phyloP scores from a whole-genome alignment of 2,797 vertebrate species.

The Crocidura indochinensis region DNA sequence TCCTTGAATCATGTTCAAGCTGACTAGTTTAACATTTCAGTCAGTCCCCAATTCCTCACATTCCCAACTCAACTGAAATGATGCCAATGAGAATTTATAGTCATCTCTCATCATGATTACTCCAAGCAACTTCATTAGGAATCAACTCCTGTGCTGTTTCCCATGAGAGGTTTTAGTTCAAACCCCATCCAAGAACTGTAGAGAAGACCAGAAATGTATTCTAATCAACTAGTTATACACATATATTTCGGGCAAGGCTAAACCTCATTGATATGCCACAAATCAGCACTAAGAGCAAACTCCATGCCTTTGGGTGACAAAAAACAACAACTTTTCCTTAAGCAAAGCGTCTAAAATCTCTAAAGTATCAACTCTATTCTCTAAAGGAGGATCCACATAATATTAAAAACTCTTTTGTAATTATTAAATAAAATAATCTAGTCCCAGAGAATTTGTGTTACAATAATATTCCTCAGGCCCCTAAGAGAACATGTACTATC shows the following conservation, averaged over 20 bases:
- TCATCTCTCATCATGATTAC: slow-evolving; percentile 38
- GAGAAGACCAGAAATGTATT: slow-evolving; percentile 31
- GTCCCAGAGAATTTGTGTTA: neutral
- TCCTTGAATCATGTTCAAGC: slow-evolving; percentile 73
- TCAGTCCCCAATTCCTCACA: slow-evolving; percentile 66
- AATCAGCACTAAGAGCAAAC: slow-evolving; percentile 20
- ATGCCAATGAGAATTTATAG: slow-evolving; percentile 59
- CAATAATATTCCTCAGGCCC: neutral
- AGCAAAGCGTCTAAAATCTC: slow-evolving; percentile 14
- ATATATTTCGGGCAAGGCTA: neutral
- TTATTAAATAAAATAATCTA: slow-evolving; percentile 3
- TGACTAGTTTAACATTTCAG: slow-evolving; percentile 69
- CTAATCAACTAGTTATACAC: neutral
- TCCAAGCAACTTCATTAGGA: slow-evolving; percentile 34
- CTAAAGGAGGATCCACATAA: neutral
- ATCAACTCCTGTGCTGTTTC: slow-evolving; percentile 28
- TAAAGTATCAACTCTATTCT: neutral
- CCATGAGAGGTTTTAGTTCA: slow-evolving; percentile 45
- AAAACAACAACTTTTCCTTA: neutral
- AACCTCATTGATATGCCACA: neutral
- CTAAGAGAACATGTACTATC: neutral
- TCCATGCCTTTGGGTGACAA: neutral
- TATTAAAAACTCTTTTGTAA: neutral
- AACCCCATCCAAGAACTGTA: neutral
- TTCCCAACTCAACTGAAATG: slow-evolving; percentile 72